A percentile compares a stretch with the other conserved stretches of the same genome.
These are phyloP conservation scores for Dendrolimus kikuchii DNA, from an alignment of 1,140 invertebrate genomes.

Conservation along the genomic window DNA sequence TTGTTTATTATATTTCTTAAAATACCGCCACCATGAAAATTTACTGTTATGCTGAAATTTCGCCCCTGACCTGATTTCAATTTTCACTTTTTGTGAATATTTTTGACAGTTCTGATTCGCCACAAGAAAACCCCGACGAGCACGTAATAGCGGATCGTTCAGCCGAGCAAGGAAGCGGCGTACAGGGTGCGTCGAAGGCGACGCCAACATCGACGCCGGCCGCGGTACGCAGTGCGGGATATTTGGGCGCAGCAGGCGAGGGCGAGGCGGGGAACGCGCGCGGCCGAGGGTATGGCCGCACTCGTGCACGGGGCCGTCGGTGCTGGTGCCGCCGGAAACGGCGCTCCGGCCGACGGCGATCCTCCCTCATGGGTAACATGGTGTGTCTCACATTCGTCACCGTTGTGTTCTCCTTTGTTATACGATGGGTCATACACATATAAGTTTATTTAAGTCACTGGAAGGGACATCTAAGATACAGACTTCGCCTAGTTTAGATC, in stretches of 20 bases:
- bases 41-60: background rate
- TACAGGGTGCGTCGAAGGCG: slow-evolving; percentile 9
- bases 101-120: slow-evolving; percentile 39
- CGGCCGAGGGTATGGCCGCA: slow-evolving; percentile 56
- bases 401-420: slow-evolving; percentile 36
- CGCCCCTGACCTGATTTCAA: background rate
- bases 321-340: slow-evolving; percentile 60
- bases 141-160: slow-evolving; percentile 56
- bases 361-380: slow-evolving; percentile 65
- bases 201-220: slow-evolving; percentile 13
- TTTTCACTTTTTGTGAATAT: slow-evolving; percentile 2
- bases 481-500: too few species aligned
- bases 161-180: slow-evolving; percentile 30
- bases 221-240: slow-evolving; percentile 16
- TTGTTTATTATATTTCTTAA: too few species aligned
- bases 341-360: slow-evolving; percentile 52
- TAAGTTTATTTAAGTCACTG: too few species aligned
- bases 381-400: slow-evolving; percentile 53
- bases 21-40: background rate
- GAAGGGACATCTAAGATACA: too few species aligned
- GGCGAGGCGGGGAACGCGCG: slow-evolving; percentile 44
- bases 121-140: slow-evolving; percentile 38
- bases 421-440: too few species aligned
- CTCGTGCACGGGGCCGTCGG: slow-evolving; percentile 35
- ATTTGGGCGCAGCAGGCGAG: slow-evolving; percentile 14